Evolutionary conservation across 2,888 invertebrate genomes (phyloP).

Genomic region (Andrena bucephala): DNA sequence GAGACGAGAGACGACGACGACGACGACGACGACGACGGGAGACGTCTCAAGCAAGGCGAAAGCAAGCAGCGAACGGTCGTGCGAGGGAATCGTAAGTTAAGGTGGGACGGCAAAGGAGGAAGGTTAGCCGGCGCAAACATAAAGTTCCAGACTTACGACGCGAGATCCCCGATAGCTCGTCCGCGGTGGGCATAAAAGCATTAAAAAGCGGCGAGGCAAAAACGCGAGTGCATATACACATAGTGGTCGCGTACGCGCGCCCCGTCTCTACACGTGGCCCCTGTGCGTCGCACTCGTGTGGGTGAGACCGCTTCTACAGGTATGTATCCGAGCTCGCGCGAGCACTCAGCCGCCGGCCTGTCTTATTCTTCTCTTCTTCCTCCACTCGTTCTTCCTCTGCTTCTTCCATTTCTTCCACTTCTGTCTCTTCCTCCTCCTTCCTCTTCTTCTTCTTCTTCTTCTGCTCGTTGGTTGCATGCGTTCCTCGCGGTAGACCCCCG

Average conservation of each 20-base stretch:
- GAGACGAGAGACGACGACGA: constrained; percentile 32
- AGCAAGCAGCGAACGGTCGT: constrained; percentile 75
- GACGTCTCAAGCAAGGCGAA: constrained; percentile 82
- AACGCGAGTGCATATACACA: constrained; percentile 78
- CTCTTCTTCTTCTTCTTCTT: constrained; percentile 49
- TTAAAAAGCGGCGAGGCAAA: constrained; percentile 79
- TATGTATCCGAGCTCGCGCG: constrained; percentile 42
- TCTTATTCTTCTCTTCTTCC: constrained; percentile 66
- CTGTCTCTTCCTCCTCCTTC: constrained; percentile 50
- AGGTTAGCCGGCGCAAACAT: constrained; percentile 85
- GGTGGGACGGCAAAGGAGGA: constrained; percentile 82
- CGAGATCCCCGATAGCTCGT: constrained; percentile 85
- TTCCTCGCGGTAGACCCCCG: constrained; percentile 81
- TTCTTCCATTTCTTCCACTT: constrained; percentile 49
- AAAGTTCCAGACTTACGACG: constrained; percentile 85
- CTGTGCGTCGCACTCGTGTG: constrained; percentile 24
- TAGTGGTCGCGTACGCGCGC: constrained; percentile 28
- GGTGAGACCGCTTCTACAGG: constrained; percentile 47
- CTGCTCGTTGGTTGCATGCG: constrained; percentile 72
- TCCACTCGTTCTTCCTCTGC: constrained; percentile 48
- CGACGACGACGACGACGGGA: constrained; percentile 78
- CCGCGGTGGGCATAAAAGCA: constrained; percentile 84
- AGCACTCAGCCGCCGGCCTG: constrained; percentile 44
- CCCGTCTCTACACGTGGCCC: constrained; percentile 14
- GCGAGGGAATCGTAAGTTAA: constrained; percentile 84